phyloP scores from a whole-genome alignment of 2,797 vertebrate species.

The Darevskia mixta region DNA sequence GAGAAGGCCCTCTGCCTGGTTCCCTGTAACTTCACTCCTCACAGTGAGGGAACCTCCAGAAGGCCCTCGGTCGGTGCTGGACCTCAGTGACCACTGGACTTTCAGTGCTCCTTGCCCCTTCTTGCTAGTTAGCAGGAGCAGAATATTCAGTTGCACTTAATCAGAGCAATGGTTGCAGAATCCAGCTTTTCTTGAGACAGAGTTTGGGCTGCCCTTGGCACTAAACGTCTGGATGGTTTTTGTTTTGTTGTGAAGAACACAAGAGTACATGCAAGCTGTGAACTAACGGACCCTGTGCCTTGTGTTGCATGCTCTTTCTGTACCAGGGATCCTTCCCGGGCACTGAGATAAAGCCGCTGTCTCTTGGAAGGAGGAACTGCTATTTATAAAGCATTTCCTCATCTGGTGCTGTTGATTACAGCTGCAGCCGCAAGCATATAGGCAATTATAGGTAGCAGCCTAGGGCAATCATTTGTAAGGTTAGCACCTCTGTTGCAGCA shows the following conservation, averaged over 20 bases:
- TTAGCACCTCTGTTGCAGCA: conserved; percentile 6
- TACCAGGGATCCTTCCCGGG: not conserved
- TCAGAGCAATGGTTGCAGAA: not conserved
- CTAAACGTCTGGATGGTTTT: not conserved
- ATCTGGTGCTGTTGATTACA: not conserved
- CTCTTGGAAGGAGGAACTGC: not conserved
- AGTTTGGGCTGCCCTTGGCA: not conserved
- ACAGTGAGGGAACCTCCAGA: too few species aligned
- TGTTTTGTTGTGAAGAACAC: not conserved
- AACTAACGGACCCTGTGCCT: not conserved
- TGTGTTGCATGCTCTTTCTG: not conserved
- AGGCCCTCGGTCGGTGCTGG: too few species aligned
- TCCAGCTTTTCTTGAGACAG: not conserved
- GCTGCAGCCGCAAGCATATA: not conserved
- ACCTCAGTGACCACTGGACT: too few species aligned
- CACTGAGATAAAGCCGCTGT: not conserved
- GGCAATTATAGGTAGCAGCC: conserved; percentile 20
- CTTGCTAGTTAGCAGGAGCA: not conserved
- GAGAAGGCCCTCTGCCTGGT: too few species aligned
- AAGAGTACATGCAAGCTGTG: not conserved
- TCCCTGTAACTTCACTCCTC: too few species aligned
- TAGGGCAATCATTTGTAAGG: not conserved
- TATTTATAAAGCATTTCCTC: conserved; percentile 28
- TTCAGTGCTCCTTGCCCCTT: not conserved
- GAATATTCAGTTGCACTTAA: not conserved